phyloP scores from a whole-genome alignment of 2,797 vertebrate species.

The Percopsis omiscomaycus region DNA sequence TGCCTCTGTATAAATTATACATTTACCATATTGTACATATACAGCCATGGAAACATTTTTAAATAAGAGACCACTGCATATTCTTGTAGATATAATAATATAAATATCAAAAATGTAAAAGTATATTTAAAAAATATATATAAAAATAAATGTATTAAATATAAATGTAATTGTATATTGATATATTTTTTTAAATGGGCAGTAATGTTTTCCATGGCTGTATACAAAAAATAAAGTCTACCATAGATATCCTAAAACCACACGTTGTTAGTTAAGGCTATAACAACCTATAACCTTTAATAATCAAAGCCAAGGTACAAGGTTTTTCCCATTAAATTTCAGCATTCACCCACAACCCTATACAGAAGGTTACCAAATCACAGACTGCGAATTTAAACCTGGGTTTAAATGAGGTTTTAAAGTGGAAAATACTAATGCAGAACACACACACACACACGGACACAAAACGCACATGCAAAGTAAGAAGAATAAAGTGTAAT shows the following conservation, averaged over 20 bases:
- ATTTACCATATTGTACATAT: no score
- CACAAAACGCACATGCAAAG: not conserved
- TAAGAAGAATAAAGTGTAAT: not conserved
- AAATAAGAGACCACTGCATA: no score
- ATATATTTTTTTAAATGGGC: no score
- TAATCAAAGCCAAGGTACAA: not conserved
- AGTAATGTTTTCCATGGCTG: no score
- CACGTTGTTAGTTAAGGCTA: not conserved
- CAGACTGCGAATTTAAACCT: slow-evolving; percentile 57
- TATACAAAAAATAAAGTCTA: no score
- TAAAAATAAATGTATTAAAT: no score
- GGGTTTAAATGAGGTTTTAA: slow-evolving; percentile 24
- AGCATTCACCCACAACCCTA: slow-evolving; percentile 47
- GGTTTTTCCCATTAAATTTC: not conserved
- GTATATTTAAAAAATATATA: no score
- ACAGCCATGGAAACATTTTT: no score
- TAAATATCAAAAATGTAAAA: no score
- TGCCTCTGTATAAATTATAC: no score
- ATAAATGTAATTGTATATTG: no score
- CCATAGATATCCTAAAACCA: not conserved
- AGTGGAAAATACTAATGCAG: not conserved
- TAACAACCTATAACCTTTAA: not conserved
- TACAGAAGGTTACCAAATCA: slow-evolving; percentile 68
- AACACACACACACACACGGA: not conserved
- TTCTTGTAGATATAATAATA: no score